Evolutionary conservation across 2,888 invertebrate species (phyloP), one percentile per base, ranked within the genome.

Genomic region (Tineola bisselliella): DNA sequence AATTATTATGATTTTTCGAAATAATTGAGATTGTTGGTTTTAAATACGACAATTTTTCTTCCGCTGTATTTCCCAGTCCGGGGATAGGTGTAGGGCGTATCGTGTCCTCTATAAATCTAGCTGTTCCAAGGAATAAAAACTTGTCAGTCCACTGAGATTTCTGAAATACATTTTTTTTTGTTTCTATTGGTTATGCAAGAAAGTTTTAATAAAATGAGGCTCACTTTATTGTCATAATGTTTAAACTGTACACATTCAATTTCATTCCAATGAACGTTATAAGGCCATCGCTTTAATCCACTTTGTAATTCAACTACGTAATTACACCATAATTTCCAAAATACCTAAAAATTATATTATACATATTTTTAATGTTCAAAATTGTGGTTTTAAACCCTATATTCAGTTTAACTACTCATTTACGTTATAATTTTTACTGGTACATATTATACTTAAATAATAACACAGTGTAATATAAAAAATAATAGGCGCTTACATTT

Each of bases 251-350:
- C 11, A 38, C 38, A 38, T 12, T 38, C 10, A 10, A 2, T 38
- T 38, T 10, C 10, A 38, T 38, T 3, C 11, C 38, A 38, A 38
- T n/a, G 10, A 2, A 38, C 3, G 3, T 12, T n/a, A 38, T 38
- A 38, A 38, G 64, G 65, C 68, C 63, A 62, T 48, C 62, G 17
- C 63, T 66, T 62, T 54, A 62, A 44, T 62, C 70, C 67, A 31
- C 68, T 65, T 61, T 71, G 70, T 65, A 76, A 73, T 72, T 69
- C 84, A 70, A 64, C 75, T 71, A 90, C 77, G 63, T 88, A 80
- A 61, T 84, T 83, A 65, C 89, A 88, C 91, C 91, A 91, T 33
- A 89, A 70, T 62, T 83, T 81, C 91, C 91, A 91, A 67, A 84
- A 88, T 76, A 88, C 82, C 89, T 89, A 65, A 56, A 65, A 67